A percentile compares a stretch with the other conserved stretches of the same genome.
Conservation (phyloP, 1,140 invertebrate genomes). For the Halictus rubicundus region DNA sequence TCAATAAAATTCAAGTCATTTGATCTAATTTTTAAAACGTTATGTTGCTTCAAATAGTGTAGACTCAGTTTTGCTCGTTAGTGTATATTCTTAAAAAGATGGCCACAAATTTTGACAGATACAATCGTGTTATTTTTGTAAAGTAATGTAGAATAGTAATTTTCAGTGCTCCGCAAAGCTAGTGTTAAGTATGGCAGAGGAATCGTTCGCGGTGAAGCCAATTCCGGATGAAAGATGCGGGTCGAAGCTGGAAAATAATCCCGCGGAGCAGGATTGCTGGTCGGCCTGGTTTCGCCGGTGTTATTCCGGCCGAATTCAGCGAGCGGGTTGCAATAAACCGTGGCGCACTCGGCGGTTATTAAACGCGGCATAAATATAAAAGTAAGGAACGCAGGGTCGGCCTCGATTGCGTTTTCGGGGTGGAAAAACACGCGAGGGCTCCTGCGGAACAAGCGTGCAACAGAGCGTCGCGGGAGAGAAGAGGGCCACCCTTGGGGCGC, state of each 20-base stretch:
- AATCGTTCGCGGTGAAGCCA: too few relatives aligned
- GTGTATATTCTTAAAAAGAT: too few relatives aligned
- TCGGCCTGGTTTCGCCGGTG: background rate
- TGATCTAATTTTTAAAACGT: too few relatives aligned
- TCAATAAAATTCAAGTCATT: too few relatives aligned
- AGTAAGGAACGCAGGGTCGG: background rate
- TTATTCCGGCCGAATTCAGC: background rate
- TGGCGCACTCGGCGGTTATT: slow-evolving; percentile 12
- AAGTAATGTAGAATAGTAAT: too few relatives aligned
- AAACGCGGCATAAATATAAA: slow-evolving; percentile 37
- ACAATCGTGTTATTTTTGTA: too few relatives aligned
- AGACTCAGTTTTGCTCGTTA: too few relatives aligned
- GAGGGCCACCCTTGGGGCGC: background rate
- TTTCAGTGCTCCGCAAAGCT: too few relatives aligned
- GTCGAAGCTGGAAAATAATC: background rate
- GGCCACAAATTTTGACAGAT: too few relatives aligned
- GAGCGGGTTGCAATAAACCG: slow-evolving; percentile 12
- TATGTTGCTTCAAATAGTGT: too few relatives aligned
- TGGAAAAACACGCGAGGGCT: background rate
- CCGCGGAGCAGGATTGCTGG: background rate
- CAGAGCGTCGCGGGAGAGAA: background rate
- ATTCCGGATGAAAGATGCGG: too few relatives aligned
- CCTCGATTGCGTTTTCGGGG: slow-evolving; percentile 15
- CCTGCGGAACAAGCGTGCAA: background rate
- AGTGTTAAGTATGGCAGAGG: too few relatives aligned